These are phyloP conservation scores for Sciurus niger DNA, from an alignment of 2,113 vertebrate genomes.

Conservation along the genomic window DNA sequence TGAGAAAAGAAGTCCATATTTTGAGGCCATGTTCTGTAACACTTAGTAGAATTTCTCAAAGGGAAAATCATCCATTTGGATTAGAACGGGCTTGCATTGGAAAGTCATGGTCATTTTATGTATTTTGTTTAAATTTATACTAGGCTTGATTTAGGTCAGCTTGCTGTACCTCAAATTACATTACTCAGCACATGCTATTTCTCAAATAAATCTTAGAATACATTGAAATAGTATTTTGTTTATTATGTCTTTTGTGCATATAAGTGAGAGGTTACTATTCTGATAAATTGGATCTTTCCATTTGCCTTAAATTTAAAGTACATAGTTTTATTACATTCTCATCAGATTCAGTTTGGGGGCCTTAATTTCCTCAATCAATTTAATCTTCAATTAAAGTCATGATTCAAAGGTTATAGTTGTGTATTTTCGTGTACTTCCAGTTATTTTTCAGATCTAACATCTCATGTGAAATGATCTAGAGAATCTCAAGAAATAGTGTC, in stretches of 20 bases:
- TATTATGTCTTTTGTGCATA: not conserved
- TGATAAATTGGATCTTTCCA: not conserved
- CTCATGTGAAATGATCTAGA: conserved; percentile 60
- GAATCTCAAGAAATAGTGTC: conserved; percentile 61
- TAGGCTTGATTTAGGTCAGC: not conserved
- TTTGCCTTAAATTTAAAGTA: conserved; percentile 6
- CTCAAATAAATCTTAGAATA: not conserved
- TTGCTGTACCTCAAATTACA: not conserved
- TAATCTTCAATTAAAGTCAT: conserved; percentile 38
- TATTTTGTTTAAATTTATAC: conserved; percentile 9
- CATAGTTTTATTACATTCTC: not conserved
- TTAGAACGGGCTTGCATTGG: not conserved
- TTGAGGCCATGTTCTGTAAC: conserved; percentile 2
- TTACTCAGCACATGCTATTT: not conserved
- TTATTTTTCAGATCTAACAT: not conserved
- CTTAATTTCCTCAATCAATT: conserved; percentile 51
- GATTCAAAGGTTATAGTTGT: conserved; percentile 14
- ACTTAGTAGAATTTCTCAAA: not conserved
- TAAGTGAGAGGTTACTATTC: not conserved
- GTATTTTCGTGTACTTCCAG: not conserved
- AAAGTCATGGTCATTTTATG: not conserved
- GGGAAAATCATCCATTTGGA: not conserved
- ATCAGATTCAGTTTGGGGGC: not conserved
- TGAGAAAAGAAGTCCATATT: not conserved
- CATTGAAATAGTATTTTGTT: not conserved